Conservation (phyloP, 2,113 vertebrate species). For the Chrysochloris asiatica region DNA sequence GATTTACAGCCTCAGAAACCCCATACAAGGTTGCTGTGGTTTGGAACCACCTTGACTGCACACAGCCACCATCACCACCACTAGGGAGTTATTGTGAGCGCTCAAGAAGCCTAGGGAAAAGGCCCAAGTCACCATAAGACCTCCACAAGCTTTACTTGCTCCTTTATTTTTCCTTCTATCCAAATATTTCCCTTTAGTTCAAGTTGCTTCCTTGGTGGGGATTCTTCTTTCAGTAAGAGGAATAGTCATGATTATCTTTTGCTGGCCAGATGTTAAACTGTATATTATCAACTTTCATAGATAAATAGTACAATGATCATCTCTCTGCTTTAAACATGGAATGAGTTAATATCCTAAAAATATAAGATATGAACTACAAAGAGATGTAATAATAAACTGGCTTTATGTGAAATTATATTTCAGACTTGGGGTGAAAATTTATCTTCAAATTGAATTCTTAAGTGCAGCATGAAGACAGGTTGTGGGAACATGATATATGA, state of each 20-base stretch:
- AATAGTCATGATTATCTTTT: conserved; percentile 45
- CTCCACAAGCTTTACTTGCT: conserved; percentile 10
- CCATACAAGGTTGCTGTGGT: no score
- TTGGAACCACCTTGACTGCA: no score
- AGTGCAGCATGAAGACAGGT: conserved; percentile 31
- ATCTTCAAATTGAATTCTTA: conserved; percentile 69
- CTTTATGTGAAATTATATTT: conserved; percentile 75
- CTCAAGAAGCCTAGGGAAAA: neutral
- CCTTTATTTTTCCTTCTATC: neutral
- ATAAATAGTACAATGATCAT: conserved; percentile 48
- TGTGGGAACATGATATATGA: conserved; percentile 52
- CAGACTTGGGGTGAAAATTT: conserved; percentile 65
- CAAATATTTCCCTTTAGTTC: conserved; percentile 34
- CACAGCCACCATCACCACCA: no score
- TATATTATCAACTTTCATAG: conserved; percentile 39
- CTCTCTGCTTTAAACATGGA: conserved; percentile 65
- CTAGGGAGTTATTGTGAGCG: conserved; percentile 8
- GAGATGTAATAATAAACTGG: conserved; percentile 50
- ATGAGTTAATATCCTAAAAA: conserved; percentile 71
- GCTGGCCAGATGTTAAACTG: conserved; percentile 50
- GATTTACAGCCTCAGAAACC: no score
- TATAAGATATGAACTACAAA: conserved; percentile 68
- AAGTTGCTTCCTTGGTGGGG: neutral
- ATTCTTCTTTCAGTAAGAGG: neutral
- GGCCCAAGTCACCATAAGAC: neutral